Base-by-base conservation (phyloP, 2,797 vertebrate genomes). In the Rhinichthys osculus region DNA sequence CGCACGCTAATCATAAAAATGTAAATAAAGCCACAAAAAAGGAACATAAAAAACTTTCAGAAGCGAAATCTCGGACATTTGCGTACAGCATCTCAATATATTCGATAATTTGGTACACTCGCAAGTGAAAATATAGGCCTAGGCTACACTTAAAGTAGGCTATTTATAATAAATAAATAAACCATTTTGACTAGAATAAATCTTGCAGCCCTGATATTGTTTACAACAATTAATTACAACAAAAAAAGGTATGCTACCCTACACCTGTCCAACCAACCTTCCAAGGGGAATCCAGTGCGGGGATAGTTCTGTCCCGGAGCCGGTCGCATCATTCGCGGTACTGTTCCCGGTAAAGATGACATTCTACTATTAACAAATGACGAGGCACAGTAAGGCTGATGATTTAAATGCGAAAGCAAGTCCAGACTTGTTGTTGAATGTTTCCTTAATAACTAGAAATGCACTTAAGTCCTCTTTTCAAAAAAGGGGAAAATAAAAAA, bases 271-370 rank as follows among this genome's bases (percentile, higher is more conserved):
- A 38, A 87, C 95, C 89, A 94, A 97, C 96, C 96, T 97, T 97
- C 96, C 93, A 97, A 76, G 0, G 96, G 96, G 64, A 97, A 97
- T 72, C 97, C 96, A 0, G 96, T 96, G 82, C 96, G 95, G 0
- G 96, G 96, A 30, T 97, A 97, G 90, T 96, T 97, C 93, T 97
- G 97, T 78, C 96, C 96, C 66, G 96, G 96, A 27, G 94, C 95
- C 64, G 96, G 97, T 87, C 97, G 94, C 96, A 97, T 96, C 97
- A 97, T 96, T 87, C 96, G 93, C 17, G 96, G 96, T 2, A 96
- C 94, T 2, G 95, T 91, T 91, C 96, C 96, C 84, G 95, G 94
- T 77, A 98, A 92, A 85, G 94, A 93, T 80, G 96, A 96, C 94
- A 97, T 96, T 81, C 89, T 89, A 90, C 52, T 88, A 77, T 84